Evolutionary conservation across 2,888 invertebrate species (phyloP).

Genomic region (Argyresthia goedartella): DNA sequence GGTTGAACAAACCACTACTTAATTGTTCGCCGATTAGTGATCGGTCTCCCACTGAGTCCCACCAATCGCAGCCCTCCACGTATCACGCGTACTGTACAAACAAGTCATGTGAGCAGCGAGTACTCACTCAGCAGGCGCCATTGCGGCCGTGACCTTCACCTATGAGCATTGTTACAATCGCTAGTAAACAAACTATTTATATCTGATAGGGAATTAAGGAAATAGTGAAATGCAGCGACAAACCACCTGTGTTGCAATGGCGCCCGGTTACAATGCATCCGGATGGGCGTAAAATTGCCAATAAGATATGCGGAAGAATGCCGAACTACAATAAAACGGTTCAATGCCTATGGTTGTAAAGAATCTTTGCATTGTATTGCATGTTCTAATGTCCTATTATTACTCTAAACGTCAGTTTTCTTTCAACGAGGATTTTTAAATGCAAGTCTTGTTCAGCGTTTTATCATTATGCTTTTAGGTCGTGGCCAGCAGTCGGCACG

Average conservation of each 20-base stretch:
- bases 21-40: neutral
- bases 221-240: neutral
- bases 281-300: constrained; percentile 15
- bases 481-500: constrained; percentile 27
- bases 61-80: constrained; percentile 46
- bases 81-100: constrained; percentile 24
- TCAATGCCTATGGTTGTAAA: neutral
- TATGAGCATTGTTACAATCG: neutral
- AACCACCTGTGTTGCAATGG: neutral
- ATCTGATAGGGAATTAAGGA: neutral
- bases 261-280: neutral
- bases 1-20: no score
- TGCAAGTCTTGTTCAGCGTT: constrained; percentile 21
- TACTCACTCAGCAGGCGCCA: constrained; percentile 26
- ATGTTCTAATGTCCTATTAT: no score
- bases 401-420: neutral
- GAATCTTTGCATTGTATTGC: no score
- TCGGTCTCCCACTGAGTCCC: constrained; percentile 9
- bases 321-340: constrained; percentile 9
- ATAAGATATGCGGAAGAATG: constrained; percentile 1
- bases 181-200: constrained; percentile 28
- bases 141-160: constrained; percentile 53
- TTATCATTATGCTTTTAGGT: constrained; percentile 37
- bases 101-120: constrained; percentile 45
- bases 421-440: neutral